These are phyloP conservation scores for Adela reaumurella DNA, from an alignment of 2,888 invertebrate species.

Conservation along the genomic window DNA sequence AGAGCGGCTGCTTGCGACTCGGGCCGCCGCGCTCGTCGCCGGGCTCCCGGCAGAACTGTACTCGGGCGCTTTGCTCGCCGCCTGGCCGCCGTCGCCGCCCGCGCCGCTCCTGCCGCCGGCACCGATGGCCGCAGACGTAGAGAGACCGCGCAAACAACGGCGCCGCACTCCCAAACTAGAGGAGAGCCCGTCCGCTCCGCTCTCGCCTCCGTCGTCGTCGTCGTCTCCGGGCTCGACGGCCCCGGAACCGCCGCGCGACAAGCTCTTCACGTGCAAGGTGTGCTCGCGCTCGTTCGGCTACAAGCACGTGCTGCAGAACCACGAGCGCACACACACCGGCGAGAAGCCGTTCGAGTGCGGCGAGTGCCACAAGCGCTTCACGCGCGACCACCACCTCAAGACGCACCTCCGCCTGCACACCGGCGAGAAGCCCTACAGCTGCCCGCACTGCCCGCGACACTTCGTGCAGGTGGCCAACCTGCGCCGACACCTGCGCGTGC, in stretches of 20 bases:
- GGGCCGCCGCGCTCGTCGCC: slow-evolving; percentile 48
- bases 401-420: slow-evolving; percentile 91
- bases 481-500: slow-evolving; percentile 82
- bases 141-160: slow-evolving; percentile 41
- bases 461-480: slow-evolving; percentile 93
- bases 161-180: slow-evolving; percentile 47
- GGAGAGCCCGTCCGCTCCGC: slow-evolving; percentile 28
- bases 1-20: slow-evolving; percentile 53
- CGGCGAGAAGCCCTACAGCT: slow-evolving; percentile 90
- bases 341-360: slow-evolving; percentile 92
- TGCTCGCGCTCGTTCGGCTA: slow-evolving; percentile 89
- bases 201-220: slow-evolving; percentile 42
- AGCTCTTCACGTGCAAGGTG: slow-evolving; percentile 83
- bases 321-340: slow-evolving; percentile 91
- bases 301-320: slow-evolving; percentile 92
- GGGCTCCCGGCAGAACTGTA: slow-evolving; percentile 62
- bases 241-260: slow-evolving; percentile 62
- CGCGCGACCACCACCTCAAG: slow-evolving; percentile 89
- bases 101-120: slow-evolving; percentile 55
- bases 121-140: slow-evolving; percentile 29
- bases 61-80: slow-evolving; percentile 59
- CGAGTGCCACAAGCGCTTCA: slow-evolving; percentile 89
- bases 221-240: slow-evolving; percentile 50
- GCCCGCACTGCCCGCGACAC: slow-evolving; percentile 86
- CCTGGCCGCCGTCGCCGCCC: slow-evolving; percentile 50